Evolutionary conservation across 2,888 invertebrate species (phyloP).

Genomic region (Tipula lateralis): DNA sequence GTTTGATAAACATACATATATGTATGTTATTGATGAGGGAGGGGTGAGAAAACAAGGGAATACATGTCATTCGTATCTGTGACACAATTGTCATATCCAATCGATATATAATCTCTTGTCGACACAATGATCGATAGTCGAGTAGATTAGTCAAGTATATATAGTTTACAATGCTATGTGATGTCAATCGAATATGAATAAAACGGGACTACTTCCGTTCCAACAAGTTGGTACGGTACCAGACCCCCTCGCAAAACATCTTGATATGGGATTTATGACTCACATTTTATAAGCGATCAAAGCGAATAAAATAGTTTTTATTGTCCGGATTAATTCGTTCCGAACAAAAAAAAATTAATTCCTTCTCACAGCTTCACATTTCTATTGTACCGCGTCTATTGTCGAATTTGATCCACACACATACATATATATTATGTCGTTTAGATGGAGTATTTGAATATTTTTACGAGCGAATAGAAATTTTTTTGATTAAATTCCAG

Average conservation of each 20-base stretch:
- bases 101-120: slow-evolving; percentile 5
- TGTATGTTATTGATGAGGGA: background rate
- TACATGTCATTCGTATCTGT: background rate
- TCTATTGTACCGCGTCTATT: background rate
- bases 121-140: background rate
- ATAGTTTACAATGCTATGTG: too few relatives aligned
- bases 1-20: background rate
- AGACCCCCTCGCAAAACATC: background rate
- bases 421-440: too few relatives aligned
- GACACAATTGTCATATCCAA: background rate
- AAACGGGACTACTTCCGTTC: background rate
- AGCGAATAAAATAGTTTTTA: background rate
- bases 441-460: background rate
- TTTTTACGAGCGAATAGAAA: background rate
- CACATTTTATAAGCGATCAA: background rate
- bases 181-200: background rate
- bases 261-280: background rate
- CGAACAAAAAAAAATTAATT: background rate
- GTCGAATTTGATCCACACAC: background rate
- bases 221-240: background rate
- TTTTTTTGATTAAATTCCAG: background rate
- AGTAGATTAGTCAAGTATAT: background rate
- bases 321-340: background rate
- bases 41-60: too few relatives aligned
- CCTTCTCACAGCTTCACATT: background rate